phyloP scores from a whole-genome alignment of 2,113 vertebrate genomes.

The Antechinus stuartii region DNA sequence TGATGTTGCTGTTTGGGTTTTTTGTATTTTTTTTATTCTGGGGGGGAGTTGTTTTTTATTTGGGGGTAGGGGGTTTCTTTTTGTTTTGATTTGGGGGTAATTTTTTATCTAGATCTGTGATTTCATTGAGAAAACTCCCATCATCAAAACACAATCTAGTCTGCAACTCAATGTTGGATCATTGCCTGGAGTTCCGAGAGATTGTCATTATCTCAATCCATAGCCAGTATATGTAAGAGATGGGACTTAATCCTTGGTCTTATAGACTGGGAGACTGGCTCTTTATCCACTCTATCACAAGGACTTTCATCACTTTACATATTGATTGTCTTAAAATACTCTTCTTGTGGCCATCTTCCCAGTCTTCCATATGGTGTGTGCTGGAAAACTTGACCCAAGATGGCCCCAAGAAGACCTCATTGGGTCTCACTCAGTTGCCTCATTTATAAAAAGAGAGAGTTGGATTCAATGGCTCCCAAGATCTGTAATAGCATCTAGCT shows the following conservation, averaged over 20 bases:
- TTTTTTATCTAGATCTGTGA: background rate
- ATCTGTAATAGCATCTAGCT: background rate
- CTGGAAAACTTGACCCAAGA: background rate
- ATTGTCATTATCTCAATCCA: background rate
- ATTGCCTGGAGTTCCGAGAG: too few relatives aligned
- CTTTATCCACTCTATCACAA: background rate
- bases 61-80: background rate
- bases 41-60: background rate
- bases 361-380: background rate
- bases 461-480: background rate
- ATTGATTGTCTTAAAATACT: conserved; percentile 14
- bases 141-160: background rate
- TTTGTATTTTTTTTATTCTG: too few relatives aligned
- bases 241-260: background rate
- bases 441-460: background rate
- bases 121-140: background rate
- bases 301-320: background rate
- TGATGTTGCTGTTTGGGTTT: background rate
- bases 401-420: background rate
- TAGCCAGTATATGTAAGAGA: background rate
- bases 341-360: background rate
- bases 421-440: background rate
- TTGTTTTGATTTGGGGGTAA: too few relatives aligned
- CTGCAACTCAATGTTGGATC: background rate
- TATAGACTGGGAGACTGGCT: background rate